These are phyloP conservation scores for Paedocypris sp. DNA, from an alignment of 2,113 vertebrate species.

Conservation along the genomic window DNA sequence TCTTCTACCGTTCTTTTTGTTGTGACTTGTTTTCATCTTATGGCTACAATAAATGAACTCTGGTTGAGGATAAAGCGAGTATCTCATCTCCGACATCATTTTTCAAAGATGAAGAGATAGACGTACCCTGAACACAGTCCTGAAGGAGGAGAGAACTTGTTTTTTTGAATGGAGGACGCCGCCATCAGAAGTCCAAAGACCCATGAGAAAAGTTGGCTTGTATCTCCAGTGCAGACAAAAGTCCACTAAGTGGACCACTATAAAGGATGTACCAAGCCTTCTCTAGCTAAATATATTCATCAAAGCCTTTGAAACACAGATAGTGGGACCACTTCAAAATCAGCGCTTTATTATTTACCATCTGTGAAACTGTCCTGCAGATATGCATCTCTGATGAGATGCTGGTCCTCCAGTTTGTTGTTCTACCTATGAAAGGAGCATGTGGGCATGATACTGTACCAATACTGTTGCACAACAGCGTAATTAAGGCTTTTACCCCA, in stretches of 20 bases:
- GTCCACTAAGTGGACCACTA: slow-evolving; percentile 23
- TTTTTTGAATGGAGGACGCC: slow-evolving; percentile 29
- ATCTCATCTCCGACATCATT: slow-evolving; percentile 16
- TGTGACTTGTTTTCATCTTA: slow-evolving; percentile 56
- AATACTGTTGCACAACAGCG: no score
- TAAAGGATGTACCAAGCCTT: no score
- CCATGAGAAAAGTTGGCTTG: slow-evolving; percentile 42
- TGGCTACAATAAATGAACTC: slow-evolving; percentile 43
- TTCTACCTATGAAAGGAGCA: slow-evolving; percentile 50
- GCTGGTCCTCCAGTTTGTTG: slow-evolving; percentile 36
- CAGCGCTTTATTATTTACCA: slow-evolving; percentile 51
- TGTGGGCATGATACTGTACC: slow-evolving; percentile 43
- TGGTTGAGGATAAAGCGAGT: slow-evolving; percentile 36
- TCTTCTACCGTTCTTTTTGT: slow-evolving; percentile 41
- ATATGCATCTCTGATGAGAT: slow-evolving; percentile 52
- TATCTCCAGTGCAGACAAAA: slow-evolving; percentile 24
- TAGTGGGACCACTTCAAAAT: slow-evolving; percentile 41
- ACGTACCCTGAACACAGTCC: no score
- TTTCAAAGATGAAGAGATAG: slow-evolving; percentile 25
- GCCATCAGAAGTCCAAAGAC: slow-evolving; percentile 40
- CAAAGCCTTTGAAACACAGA: slow-evolving; percentile 38
- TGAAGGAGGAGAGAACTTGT: slow-evolving; percentile 1
- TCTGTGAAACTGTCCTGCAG: slow-evolving; percentile 48
- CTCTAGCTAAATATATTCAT: slow-evolving; percentile 41
- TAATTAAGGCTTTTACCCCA: no score